These are phyloP conservation scores for Rhincodon typus DNA, from an alignment of 2,797 vertebrate genomes.

Conservation along the genomic window DNA sequence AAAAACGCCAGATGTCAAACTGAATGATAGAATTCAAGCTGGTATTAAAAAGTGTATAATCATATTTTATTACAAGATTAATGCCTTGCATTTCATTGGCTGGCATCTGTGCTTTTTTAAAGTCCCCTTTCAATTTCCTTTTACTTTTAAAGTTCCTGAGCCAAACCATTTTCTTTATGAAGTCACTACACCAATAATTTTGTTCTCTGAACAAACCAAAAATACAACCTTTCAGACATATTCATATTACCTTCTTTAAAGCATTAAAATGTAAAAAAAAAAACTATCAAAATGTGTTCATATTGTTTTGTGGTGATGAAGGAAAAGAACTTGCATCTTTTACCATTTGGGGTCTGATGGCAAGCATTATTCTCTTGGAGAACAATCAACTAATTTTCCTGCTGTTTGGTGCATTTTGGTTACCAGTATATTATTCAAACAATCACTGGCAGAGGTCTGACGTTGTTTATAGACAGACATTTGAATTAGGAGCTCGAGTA, in stretches of 20 bases:
- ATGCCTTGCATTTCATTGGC: slow-evolving; percentile 11
- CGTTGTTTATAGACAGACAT: neutral
- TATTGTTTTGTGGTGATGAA: neutral
- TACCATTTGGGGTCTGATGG: neutral
- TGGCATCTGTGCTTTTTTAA: neutral
- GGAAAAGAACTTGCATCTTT: neutral
- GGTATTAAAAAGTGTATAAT: slow-evolving; percentile 1
- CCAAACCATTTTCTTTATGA: neutral
- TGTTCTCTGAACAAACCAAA: neutral
- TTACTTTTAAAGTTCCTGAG: neutral
- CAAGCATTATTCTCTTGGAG: neutral
- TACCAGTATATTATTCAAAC: neutral
- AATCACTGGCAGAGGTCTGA: neutral
- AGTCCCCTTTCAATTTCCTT: neutral
- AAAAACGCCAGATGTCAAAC: neutral
- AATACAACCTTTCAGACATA: neutral
- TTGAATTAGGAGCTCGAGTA: too few relatives aligned
- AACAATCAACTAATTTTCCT: neutral
- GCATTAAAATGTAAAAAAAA: neutral
- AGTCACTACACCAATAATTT: neutral
- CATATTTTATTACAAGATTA: slow-evolving; percentile 5
- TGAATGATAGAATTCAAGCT: neutral
- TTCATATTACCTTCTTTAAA: neutral
- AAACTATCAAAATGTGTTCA: neutral
- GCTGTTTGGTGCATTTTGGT: neutral